Conservation (phyloP, 2,888 invertebrate genomes). For the Sarcophaga caerulescens region DNA sequence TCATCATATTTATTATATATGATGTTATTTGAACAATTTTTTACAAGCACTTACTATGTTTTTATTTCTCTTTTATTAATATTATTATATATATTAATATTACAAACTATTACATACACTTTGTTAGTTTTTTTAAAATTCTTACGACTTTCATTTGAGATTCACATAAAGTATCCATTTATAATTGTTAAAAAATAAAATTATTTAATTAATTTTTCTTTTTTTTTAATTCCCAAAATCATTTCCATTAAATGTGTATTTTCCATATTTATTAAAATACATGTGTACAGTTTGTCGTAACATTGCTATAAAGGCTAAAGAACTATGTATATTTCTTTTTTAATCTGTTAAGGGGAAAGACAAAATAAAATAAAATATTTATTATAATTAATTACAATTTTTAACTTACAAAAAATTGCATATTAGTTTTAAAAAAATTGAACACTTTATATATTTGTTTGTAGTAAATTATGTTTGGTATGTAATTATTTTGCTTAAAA, state of each 20-base stretch:
- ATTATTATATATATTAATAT: slow-evolving; percentile 8
- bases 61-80: background rate
- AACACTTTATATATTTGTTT: slow-evolving; percentile 56
- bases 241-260: slow-evolving; percentile 17
- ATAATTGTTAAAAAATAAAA: slow-evolving; percentile 1
- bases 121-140: slow-evolving; percentile 4
- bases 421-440: slow-evolving; percentile 57
- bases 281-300: background rate
- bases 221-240: slow-evolving; percentile 38
- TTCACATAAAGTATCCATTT: slow-evolving; percentile 51
- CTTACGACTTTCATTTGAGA: slow-evolving; percentile 38
- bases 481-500: slow-evolving; percentile 33
- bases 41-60: slow-evolving; percentile 61
- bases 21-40: slow-evolving; percentile 37
- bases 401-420: slow-evolving; percentile 41
- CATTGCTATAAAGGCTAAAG: slow-evolving; percentile 20
- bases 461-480: slow-evolving; percentile 43
- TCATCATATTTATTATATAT: slow-evolving; percentile 27
- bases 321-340: background rate
- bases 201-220: background rate
- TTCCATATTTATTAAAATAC: slow-evolving; percentile 12
- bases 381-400: slow-evolving; percentile 60
- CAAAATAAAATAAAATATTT: slow-evolving; percentile 49
- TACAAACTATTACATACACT: slow-evolving; percentile 43
- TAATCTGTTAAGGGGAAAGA: background rate